Evolutionary conservation across 2,888 invertebrate species (phyloP), one percentile per base, ranked within the genome.

Genomic region (Drosophila stalkeri): DNA sequence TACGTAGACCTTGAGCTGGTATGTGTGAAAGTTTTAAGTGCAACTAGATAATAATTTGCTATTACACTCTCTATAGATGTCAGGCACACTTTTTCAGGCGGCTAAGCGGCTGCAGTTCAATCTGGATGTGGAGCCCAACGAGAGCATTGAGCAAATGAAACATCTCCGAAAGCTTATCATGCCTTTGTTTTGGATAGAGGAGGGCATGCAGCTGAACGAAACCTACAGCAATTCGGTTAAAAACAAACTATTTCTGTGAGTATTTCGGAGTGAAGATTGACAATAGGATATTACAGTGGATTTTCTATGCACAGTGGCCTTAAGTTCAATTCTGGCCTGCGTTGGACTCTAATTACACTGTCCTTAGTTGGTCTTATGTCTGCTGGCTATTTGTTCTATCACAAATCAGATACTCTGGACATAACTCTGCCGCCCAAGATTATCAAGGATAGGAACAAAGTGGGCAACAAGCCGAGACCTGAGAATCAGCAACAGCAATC

Each of bases 101-200:
- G 95, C 94, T 62, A 96, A 96, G 90, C 94, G 97, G 20, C 89
- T 97, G 1, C 97, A 97, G 90, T 97, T 97, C 82, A 97, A 95
- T 89, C 93, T 97, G 75, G 94, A 95, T 49, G 89, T 97, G 3
- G 92, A 95, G 56, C 91, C 92, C 0, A 94, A 95, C 0, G 94
- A 95, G 0, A 96, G 96, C 91, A 92, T 97, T 16, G 95, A 95
- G 1, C 89, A 95, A 0, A 95, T 96, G 93, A 95, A 95, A 78
- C 94, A 95, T 44, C 92, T 97, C 5, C 95, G 96, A 0, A 94
- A 94, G 8, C 94, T 95, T 0, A 91, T 97, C 1, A 91, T 95
- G 18, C 97, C 97, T 0, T 16, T 97, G 3, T 95, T 97, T 80
- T 97, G 97, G 97, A 93, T 97, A 1, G 96, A 97, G 86, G 97